Base-by-base conservation (phyloP, 2,797 vertebrate species). In the Gallinago stenura region DNA sequence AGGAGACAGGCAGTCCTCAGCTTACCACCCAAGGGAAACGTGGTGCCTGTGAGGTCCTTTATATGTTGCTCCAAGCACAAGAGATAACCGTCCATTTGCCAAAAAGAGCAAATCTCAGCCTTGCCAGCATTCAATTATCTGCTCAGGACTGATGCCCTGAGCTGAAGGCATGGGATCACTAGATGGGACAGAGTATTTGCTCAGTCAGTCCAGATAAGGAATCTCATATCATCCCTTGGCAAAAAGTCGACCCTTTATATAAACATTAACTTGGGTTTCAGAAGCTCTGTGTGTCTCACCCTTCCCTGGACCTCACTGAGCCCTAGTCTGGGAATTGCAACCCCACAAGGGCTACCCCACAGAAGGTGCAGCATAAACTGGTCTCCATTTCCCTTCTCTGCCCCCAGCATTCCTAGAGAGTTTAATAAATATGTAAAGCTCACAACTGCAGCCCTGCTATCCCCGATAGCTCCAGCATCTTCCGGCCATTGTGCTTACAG, bases 401-500 rank as follows among this genome's bases (percentile, higher is more conserved):
- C 28, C 90, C 53, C 61, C 92, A 95, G 89, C 95, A 95, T 97
- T 95, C 97, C 90, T 97, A 61, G 95, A 96, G 84, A 96, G 95
- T 97, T 97, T 98, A 97, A 96, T 96, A 83, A 96, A 97, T 96
- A 96, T 97, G 97, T 97, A 98, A 97, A 96, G 72, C 91, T 96
- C 77, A 65, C 82, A 93, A 95, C 91, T 41, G 39, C 56, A 82
- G 79, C 79, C 90, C 95, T 96, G 87, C 93, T 77, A 68, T 85
- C 84, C 93, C 82, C 7, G 85, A 97, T 85, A 93, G 92, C 95
- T 85, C 39, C 46, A 97, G 96, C 97, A 98, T 97, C 97, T 95
- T 97, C 98, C 95, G 92, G 96, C 97, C 97, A 97, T 98, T 98
- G 97, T 98, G 95, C 94, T 95, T 94, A 89, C 92, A 95, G 95